A percentile compares a stretch with the other conserved stretches of the same genome.
phyloP scores from a whole-genome alignment of 2,888 invertebrate genomes.

The Trissoscelio sp. region DNA sequence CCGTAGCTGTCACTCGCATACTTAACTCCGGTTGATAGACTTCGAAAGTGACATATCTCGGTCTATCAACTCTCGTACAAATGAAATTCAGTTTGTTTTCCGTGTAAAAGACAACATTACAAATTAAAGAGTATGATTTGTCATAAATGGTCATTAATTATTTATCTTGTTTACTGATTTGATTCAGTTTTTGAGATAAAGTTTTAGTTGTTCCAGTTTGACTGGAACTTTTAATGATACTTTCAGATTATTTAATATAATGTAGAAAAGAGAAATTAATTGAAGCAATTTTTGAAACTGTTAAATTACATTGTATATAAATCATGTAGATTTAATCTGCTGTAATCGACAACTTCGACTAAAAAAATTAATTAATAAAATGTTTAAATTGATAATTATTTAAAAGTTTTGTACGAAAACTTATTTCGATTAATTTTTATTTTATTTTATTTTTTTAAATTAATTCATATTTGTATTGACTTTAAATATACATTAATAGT shows the following conservation, averaged over 20 bases:
- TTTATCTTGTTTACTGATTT: slow-evolving; percentile 40
- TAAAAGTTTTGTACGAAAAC: too few relatives aligned
- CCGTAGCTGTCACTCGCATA: slow-evolving; percentile 49
- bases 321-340: too few relatives aligned
- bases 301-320: too few relatives aligned
- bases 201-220: slow-evolving; percentile 12
- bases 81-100: slow-evolving; percentile 22
- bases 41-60: slow-evolving; percentile 46
- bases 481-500: too few relatives aligned
- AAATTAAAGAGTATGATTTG: slow-evolving; percentile 51
- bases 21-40: slow-evolving; percentile 36
- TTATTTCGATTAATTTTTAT: too few relatives aligned
- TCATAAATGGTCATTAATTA: slow-evolving; percentile 45
- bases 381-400: too few relatives aligned
- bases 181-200: slow-evolving; percentile 6
- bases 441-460: too few relatives aligned
- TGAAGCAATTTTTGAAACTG: too few relatives aligned
- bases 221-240: slow-evolving; percentile 6
- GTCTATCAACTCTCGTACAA: slow-evolving; percentile 30
- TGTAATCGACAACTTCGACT: too few relatives aligned
- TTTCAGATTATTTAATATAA: neutral
- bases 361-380: too few relatives aligned
- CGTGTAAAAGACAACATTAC: slow-evolving; percentile 29
- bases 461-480: too few relatives aligned
- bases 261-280: neutral